These are phyloP conservation scores for Aplochiton taeniatus DNA, from an alignment of 2,797 vertebrate species.

Conservation along the genomic window DNA sequence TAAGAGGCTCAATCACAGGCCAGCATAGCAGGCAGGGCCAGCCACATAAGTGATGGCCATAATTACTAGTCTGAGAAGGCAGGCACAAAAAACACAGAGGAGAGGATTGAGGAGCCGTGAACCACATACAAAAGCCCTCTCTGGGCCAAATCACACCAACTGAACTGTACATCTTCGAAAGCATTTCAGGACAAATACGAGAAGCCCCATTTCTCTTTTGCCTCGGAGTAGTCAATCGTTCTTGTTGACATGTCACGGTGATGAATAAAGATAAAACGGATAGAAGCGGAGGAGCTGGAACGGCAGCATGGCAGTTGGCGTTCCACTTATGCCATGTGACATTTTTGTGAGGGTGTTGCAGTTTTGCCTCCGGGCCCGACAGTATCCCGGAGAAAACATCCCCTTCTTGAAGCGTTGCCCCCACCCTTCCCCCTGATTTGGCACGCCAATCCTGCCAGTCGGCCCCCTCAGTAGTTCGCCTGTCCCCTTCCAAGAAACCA, in stretches of 20 bases:
- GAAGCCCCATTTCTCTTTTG: constrained; percentile 8
- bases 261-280: constrained; percentile 3
- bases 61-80: constrained; percentile 43
- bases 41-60: constrained; percentile 18
- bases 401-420: constrained; percentile 21
- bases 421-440: constrained; percentile 34
- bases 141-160: constrained; percentile 29
- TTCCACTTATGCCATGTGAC: constrained; percentile 29
- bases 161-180: constrained; percentile 4
- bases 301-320: constrained; percentile 33
- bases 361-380: constrained; percentile 51
- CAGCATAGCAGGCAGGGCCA: constrained; percentile 21
- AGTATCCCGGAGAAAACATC: constrained; percentile 49
- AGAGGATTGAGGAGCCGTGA: constrained; percentile 15
- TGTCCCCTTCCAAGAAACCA: constrained; percentile 47
- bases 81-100: constrained; percentile 23
- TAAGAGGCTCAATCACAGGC: constrained; percentile 23
- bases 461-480: constrained; percentile 28
- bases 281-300: constrained; percentile 15
- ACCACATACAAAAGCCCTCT: background rate
- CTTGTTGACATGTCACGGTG: constrained; percentile 15
- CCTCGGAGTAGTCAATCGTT: constrained; percentile 17
- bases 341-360: constrained; percentile 39
- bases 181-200: constrained; percentile 16
- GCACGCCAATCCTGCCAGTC: constrained; percentile 18